Evolutionary conservation across 92 coral and sea anemone genomes (phyloP).

Genomic region (Epizoanthus scotinus): DNA sequence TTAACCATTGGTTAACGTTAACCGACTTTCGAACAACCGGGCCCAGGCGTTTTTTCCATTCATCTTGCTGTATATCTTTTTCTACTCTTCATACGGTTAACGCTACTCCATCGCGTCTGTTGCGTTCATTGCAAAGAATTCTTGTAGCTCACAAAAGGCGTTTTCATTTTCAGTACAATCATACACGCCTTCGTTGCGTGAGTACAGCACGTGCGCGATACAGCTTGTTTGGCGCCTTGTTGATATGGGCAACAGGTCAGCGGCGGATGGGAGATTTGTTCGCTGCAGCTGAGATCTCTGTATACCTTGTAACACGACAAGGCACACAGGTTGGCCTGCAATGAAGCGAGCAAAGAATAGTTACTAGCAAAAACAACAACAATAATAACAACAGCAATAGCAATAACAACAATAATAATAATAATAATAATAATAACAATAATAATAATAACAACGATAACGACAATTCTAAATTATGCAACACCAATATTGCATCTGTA

Average conservation of each 20-base stretch:
- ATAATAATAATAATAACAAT: too few species aligned
- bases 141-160: neutral
- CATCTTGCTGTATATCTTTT: too few species aligned
- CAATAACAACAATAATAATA: too few species aligned
- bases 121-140: neutral
- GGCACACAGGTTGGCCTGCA: slow-evolving; percentile 5
- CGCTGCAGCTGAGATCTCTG: neutral
- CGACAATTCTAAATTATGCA: too few species aligned
- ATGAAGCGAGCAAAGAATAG: neutral
- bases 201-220: neutral
- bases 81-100: too few species aligned
- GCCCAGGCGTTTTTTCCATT: too few species aligned
- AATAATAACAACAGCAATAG: too few species aligned
- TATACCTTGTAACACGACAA: slow-evolving; percentile 9
- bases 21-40: too few species aligned
- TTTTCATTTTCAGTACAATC: neutral
- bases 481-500: too few species aligned
- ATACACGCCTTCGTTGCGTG: slow-evolving; percentile 15
- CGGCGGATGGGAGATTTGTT: neutral
- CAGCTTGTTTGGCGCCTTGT: neutral
- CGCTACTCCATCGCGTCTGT: neutral
- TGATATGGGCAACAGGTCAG: neutral
- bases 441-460: too few species aligned
- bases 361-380: too few species aligned
- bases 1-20: too few species aligned